Evolutionary conservation across 2,113 vertebrate species (phyloP).

Genomic region (Eretmochelys imbricata): DNA sequence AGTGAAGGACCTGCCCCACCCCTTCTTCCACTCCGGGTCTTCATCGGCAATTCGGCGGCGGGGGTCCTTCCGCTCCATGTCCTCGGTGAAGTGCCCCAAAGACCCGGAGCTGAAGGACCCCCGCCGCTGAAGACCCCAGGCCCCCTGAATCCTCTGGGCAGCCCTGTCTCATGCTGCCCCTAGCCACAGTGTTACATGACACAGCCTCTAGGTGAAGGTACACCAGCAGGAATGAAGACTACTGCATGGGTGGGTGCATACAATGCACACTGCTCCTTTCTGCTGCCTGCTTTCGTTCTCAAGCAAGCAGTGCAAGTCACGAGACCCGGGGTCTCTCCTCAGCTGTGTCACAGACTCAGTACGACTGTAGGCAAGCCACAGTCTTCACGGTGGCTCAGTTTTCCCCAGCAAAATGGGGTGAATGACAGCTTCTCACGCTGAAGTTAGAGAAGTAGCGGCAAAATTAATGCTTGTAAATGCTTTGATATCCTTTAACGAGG

Average conservation of each 20-base stretch:
- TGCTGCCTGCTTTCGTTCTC: slow-evolving; percentile 2
- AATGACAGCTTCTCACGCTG: background rate
- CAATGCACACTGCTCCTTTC: fast-evolving
- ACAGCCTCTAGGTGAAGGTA: background rate
- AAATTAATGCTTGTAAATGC: background rate
- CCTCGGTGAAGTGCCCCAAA: no score
- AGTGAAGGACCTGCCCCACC: no score
- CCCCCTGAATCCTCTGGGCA: no score
- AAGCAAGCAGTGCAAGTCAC: slow-evolving; percentile 56
- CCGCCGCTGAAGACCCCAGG: no score
- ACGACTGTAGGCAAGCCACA: slow-evolving; percentile 1
- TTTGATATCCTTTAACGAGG: background rate
- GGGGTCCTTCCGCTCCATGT: no score
- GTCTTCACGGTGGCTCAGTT: background rate
- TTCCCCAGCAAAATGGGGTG: background rate
- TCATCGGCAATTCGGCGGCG: no score
- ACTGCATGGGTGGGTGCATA: slow-evolving; percentile 8
- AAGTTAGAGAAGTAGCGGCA: background rate
- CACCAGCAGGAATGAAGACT: background rate
- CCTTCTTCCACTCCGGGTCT: no score
- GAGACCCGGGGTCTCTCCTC: background rate
- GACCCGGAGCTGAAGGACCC: no score
- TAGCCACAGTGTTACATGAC: slow-evolving; percentile 18
- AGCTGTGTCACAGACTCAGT: background rate
- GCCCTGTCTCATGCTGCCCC: slow-evolving; percentile 9